Percentiles rank a stretch among this genome's conserved stretches.
These are phyloP conservation scores for Drosophila sproati DNA, from an alignment of 1,140 invertebrate species.

Conservation along the genomic window DNA sequence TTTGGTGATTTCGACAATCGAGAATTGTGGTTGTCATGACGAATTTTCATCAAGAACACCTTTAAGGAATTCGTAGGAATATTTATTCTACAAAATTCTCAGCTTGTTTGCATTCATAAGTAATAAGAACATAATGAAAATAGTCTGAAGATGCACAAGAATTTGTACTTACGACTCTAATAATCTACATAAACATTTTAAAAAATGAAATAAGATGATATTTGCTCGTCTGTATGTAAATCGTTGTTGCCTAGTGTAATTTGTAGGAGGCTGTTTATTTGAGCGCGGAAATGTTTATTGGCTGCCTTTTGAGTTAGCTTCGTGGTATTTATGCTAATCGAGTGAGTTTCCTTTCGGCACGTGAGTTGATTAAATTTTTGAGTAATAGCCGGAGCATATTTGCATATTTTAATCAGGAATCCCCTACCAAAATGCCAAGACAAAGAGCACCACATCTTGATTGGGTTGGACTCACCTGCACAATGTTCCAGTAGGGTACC, in stretches of 20 bases:
- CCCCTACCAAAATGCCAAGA: background rate
- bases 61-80: background rate
- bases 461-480: slow-evolving; percentile 88
- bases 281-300: slow-evolving; percentile 77
- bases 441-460: background rate
- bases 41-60: background rate
- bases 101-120: background rate
- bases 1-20: background rate
- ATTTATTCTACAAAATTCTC: background rate
- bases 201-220: background rate
- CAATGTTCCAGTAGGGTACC: slow-evolving; percentile 95
- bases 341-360: slow-evolving; percentile 56
- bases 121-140: no score
- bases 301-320: slow-evolving; percentile 58
- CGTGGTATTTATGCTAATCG: slow-evolving; percentile 71
- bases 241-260: slow-evolving; percentile 48
- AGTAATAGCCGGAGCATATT: slow-evolving; percentile 60
- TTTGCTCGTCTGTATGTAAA: background rate
- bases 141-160: no score
- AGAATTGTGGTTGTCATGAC: background rate
- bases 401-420: slow-evolving; percentile 52
- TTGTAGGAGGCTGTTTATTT: slow-evolving; percentile 60
- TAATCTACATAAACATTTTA: background rate
- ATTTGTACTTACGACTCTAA: background rate
- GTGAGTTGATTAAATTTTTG: slow-evolving; percentile 83